Base-by-base conservation (phyloP, 2,888 invertebrate genomes). In the Microctonus aethiopoides region DNA sequence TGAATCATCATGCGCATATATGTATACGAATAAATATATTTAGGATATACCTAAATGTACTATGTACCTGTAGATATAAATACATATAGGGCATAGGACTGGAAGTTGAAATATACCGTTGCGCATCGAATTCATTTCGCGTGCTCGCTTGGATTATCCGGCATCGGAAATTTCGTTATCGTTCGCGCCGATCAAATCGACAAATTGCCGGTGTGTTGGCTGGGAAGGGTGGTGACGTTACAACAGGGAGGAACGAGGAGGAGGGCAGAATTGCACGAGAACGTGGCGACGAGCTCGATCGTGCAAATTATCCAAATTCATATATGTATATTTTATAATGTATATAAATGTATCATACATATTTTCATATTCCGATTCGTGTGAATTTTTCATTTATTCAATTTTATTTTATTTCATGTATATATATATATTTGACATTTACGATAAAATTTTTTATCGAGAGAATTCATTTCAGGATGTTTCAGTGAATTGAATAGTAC, bases 151-250 rank as follows among this genome's bases (percentile, higher is more conserved):
- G 77, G 76, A 78, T 78, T 77, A 78, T 76, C 73, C 74, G 59
- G 70, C 74, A 76, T 78, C 74, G 77, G 69, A 73, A 77, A 77
- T 77, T 77, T 76, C 75, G 77, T 80, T 80, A 79, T 78, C 79
- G 74, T 62, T 72, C 68, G 74, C 75, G 74, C 71, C 77, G 79
- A 80, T 79, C 78, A 75, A 77, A 78, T 76, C 75, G 77, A 76
- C 79, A 79, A 79, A 79, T 79, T 77, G 78, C 75, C 74, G 75
- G 66, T 74, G 68, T 73, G 62, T 56, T 66, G 54, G 16, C 59
- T 26, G 61, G 51, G 36, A 66, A 52, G 60, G 56, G 56, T 16
- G 46, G 46, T n/a, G 7, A 26, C 24, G 64, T 51, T 34, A 54
- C n/a, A 29, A 5, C 16, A 46, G 46, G 16, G 57, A 39, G 24